Conservation (phyloP, 2,113 vertebrate genomes). For the Nicator chloris region DNA sequence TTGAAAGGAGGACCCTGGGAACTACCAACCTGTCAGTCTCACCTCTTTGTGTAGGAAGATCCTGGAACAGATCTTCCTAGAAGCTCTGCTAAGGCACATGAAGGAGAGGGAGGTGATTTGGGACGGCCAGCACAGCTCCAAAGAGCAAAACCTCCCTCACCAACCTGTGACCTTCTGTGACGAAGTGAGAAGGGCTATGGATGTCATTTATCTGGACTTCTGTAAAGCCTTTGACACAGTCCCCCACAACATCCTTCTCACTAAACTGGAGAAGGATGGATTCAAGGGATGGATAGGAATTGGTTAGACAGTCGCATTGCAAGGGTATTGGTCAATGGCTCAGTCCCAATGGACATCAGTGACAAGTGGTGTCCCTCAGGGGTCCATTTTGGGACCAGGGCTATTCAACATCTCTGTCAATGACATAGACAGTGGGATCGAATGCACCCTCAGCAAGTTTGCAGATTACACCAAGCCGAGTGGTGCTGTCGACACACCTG, state of each 20-base stretch:
- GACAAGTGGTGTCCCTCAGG: background rate
- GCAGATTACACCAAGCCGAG: background rate
- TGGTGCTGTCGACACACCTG: background rate
- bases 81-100: background rate
- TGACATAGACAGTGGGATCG: background rate
- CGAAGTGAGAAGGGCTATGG: background rate
- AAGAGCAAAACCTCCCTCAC: background rate
- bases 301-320: background rate
- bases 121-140: background rate
- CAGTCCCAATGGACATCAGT: background rate
- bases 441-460: background rate
- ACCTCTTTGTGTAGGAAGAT: background rate
- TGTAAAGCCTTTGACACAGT: background rate
- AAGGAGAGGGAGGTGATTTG: background rate
- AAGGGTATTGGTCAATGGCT: background rate
- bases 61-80: background rate
- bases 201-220: background rate
- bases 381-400: background rate
- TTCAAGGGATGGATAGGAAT: background rate
- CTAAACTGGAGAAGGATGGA: background rate
- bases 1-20: background rate
- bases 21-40: background rate
- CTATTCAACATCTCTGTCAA: background rate
- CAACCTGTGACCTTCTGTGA: background rate
- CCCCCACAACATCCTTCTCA: background rate